Evolutionary conservation across 2,888 invertebrate genomes (phyloP), one percentile per base, ranked within the genome.

Genomic region (Empis stercorea): DNA sequence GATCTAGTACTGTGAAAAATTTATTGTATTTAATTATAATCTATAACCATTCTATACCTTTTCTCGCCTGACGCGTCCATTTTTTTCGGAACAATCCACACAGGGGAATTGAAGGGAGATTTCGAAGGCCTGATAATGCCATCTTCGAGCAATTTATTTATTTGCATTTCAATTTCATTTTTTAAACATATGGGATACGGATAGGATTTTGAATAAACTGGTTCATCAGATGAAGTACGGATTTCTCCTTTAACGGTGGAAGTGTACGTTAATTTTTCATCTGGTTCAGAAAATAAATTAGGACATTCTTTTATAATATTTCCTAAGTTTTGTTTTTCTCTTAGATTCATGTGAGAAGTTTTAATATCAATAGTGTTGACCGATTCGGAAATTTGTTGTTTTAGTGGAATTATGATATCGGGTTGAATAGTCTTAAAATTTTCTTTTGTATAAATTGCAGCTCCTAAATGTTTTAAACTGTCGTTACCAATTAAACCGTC

Each of bases 21-120:
- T 32, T 10, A 32, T 13, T 32, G 32, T 32, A 32, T 32, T 32
- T 32, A 32, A 32, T 32, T 30, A 13, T 47, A 50, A 14, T 50
- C 43, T 30, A 48, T 41, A 10, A 50, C 48, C 20, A 47, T 34
- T 15, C 44, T 15, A 44, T 45, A 48, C 37, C 44, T 48, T 15
- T 48, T 48, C 38, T 43, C 44, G 10, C 34, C 34, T 7, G 43
- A 43, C 5, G 49, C 49, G 41, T 46, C 36, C 36, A 44, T 16
- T 51, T 51, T 48, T 44, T 45, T 43, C 2, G 43, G 48, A 23
- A 50, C 43, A 13, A 43, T 16, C 43, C 43, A 43, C 4, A 43
- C 30, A 15, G 43, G 30, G 9, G 43, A 13, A 43, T 32, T 43
- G 32, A 17, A 43, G 10, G 43, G 43, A 5, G 43, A 43, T n/a